phyloP scores from a whole-genome alignment of 2,888 invertebrate genomes.

The Drosophila nr. medialis region DNA sequence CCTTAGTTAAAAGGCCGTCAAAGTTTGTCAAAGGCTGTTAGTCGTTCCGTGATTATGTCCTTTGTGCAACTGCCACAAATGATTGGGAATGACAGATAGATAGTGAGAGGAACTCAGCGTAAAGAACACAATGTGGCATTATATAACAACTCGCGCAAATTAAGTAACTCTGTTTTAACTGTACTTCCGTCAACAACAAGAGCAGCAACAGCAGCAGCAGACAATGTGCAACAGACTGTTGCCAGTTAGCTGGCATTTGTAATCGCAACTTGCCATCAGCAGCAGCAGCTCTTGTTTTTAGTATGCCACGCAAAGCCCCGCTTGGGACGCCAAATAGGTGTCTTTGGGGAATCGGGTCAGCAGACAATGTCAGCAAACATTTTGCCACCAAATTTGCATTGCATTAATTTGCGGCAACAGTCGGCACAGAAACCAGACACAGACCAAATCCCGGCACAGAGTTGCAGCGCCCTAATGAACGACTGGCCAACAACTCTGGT shows the following conservation, averaged over 20 bases:
- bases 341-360: constrained; percentile 77
- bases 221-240: constrained; percentile 20
- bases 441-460: constrained; percentile 9
- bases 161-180: constrained; percentile 20
- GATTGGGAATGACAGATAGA: constrained; percentile 5
- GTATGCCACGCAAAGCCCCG: constrained; percentile 44
- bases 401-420: constrained; percentile 56
- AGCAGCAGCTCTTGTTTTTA: constrained; percentile 34
- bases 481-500: constrained; percentile 35
- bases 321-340: constrained; percentile 39
- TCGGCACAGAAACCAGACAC: constrained; percentile 5
- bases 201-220: constrained; percentile 1
- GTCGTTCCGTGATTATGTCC: background rate
- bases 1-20: constrained; percentile 46
- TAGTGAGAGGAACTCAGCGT: constrained; percentile 18
- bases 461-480: constrained; percentile 44
- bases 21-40: constrained; percentile 44
- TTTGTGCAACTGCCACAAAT: constrained; percentile 16
- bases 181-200: constrained; percentile 27
- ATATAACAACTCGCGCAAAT: constrained; percentile 23
- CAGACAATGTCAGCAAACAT: constrained; percentile 71
- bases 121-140: constrained; percentile 39
- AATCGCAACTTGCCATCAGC: constrained; percentile 42
- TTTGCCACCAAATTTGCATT: constrained; percentile 67
- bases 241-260: constrained; percentile 17